Base-by-base conservation (phyloP, 2,888 invertebrate species). In the Steinernema carpocapsae region DNA sequence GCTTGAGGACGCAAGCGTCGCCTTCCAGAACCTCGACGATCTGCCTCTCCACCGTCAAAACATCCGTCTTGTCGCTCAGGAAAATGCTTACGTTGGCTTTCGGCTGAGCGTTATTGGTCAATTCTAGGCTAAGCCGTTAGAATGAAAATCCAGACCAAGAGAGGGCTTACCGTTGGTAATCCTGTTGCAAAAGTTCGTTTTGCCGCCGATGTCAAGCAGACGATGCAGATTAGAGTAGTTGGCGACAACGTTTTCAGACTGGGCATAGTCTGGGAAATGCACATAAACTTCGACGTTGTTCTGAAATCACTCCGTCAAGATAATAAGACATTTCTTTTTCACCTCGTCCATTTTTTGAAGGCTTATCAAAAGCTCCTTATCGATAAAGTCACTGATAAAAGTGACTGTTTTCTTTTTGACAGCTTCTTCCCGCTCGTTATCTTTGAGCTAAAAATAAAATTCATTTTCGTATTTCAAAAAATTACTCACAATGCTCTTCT, bases 331-430 rank as follows among this genome's bases (percentile, higher is more conserved):
- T 29, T 32, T n/a, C 32, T 64, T 17, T 26, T 64, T 32, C 4
- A 29, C 29, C 24, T 64, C 64, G 37, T 37, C 37, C 37, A 37
- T 37, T 37, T 37, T 37, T 37, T 37, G 37, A 37, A 37, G 37
- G 37, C 4, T 64, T 12, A 32, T 29, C 10, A 64, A 32, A 26
- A 64, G 64, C 32, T 64, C 64, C 64, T 64, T 64, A 64, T 64
- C 64, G 64, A 64, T 64, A 29, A 32, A 37, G 32, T 64, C 64
- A 29, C 32, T 64, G 64, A 64, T 32, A 32, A 64, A 29, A 12
- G 64, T 64, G 19, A 64, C 22, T 4, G 64, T 64, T 64, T 64
- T 64, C 64, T 64, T 64, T n/a, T 64, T 64, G 37, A 64, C 64
- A 22, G 64, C 64, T 32, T 6, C 37, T 26, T 10, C 26, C 1